These are phyloP conservation scores for Numida meleagris DNA, from an alignment of 2,113 vertebrate genomes.

Conservation along the genomic window DNA sequence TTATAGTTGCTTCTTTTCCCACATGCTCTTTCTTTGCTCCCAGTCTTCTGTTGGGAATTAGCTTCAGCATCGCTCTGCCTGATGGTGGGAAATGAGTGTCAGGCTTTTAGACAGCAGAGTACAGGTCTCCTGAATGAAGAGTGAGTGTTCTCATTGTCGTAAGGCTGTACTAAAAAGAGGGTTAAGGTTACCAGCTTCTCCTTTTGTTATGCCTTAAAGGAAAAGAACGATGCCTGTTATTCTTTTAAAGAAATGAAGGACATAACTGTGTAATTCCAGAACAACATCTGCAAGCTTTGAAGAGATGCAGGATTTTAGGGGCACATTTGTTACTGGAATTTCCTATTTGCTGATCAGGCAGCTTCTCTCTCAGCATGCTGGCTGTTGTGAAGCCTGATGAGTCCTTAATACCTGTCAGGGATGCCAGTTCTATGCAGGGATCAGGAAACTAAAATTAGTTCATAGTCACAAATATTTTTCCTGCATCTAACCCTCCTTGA, in stretches of 20 bases:
- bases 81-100: not conserved
- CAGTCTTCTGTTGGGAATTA: not conserved
- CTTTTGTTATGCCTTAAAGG: not conserved
- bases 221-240: not conserved
- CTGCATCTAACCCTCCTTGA: not conserved
- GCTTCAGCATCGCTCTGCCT: not conserved
- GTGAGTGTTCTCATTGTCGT: not conserved
- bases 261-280: not conserved
- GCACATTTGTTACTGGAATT: not conserved
- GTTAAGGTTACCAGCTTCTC: not conserved
- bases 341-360: conserved; percentile 38
- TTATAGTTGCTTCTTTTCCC: not conserved
- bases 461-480: not conserved
- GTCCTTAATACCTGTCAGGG: conserved; percentile 44
- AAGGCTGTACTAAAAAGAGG: not conserved
- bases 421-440: not conserved
- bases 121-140: not conserved
- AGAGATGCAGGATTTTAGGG: not conserved
- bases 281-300: not conserved
- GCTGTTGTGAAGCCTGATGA: conserved; percentile 6
- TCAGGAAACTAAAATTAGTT: conserved; percentile 55
- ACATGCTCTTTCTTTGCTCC: not conserved
- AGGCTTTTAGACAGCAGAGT: not conserved
- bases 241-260: not conserved
- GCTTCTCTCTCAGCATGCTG: not conserved